phyloP scores from a whole-genome alignment of 2,888 invertebrate species.

The Rhingia rostrata region DNA sequence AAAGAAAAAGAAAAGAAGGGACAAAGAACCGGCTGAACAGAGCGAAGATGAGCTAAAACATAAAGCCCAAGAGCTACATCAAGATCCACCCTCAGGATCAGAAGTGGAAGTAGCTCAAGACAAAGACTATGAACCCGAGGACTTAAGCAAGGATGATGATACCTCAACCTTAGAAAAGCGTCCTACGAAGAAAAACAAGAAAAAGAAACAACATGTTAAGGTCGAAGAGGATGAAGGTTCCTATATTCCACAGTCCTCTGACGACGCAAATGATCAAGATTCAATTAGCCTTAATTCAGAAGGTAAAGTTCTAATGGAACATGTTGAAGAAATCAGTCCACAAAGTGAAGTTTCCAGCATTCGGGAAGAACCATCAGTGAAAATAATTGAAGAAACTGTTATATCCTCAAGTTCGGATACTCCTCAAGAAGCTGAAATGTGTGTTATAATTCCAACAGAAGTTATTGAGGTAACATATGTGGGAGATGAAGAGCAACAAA shows the following conservation, averaged over 20 bases:
- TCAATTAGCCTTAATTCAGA: constrained; percentile 78
- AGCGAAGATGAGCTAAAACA: constrained; percentile 81
- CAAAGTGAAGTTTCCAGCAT: constrained; percentile 83
- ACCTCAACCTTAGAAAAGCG: constrained; percentile 78
- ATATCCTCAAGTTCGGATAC: constrained; percentile 85
- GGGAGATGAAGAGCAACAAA: constrained; percentile 85
- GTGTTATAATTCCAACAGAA: constrained; percentile 83
- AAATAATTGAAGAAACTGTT: constrained; percentile 87
- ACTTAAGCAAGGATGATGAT: constrained; percentile 84
- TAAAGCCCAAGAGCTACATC: constrained; percentile 37
- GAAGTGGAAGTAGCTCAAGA: constrained; percentile 84
- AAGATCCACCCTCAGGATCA: constrained; percentile 27
- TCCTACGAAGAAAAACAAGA: constrained; percentile 83
- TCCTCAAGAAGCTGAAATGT: constrained; percentile 84
- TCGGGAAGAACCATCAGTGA: constrained; percentile 85
- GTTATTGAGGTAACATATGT: constrained; percentile 82
- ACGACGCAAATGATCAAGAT: constrained; percentile 82
- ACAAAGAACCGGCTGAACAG: constrained; percentile 77
- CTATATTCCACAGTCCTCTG: constrained; percentile 83
- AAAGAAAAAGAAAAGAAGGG: constrained; percentile 87
- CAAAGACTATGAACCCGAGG: constrained; percentile 88
- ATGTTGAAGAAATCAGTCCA: constrained; percentile 81
- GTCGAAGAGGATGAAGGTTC: constrained; percentile 84
- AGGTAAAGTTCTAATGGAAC: constrained; percentile 78
- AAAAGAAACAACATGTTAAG: constrained; percentile 84